phyloP scores from a whole-genome alignment of 2,113 vertebrate genomes.

The Rhabdornis inornatus region DNA sequence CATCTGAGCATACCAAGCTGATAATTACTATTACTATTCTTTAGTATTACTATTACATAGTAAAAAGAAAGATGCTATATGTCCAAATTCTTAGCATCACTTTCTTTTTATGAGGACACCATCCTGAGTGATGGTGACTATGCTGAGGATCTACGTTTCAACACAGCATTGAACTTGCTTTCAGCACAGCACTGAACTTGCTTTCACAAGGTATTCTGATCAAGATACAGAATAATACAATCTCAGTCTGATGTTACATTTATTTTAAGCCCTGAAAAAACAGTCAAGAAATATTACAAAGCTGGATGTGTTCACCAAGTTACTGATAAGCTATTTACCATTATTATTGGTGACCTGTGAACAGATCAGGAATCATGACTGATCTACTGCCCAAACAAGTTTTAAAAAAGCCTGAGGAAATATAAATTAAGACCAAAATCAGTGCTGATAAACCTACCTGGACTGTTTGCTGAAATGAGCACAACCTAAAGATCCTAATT shows the following conservation, averaged over 20 bases:
- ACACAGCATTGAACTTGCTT: neutral
- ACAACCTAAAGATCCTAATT: neutral
- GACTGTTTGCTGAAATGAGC: neutral
- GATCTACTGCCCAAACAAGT: neutral
- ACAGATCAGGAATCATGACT: neutral
- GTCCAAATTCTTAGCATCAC: neutral
- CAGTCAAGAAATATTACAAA: neutral
- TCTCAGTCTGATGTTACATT: neutral
- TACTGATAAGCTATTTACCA: neutral
- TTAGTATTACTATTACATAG: neutral
- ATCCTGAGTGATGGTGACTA: neutral
- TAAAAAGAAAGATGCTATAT: neutral
- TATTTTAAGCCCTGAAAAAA: neutral
- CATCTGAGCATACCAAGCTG: neutral
- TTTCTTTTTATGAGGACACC: neutral
- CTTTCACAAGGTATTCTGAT: neutral
- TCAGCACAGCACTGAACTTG: neutral
- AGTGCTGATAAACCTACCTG: neutral
- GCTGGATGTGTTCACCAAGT: neutral
- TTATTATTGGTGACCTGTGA: neutral
- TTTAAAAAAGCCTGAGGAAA: neutral
- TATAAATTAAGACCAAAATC: neutral
- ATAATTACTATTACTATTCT: neutral
- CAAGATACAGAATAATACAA: neutral
- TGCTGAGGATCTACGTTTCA: neutral